Evolutionary conservation across 2,888 invertebrate species (phyloP).

Genomic region (Fabriciana adippe): DNA sequence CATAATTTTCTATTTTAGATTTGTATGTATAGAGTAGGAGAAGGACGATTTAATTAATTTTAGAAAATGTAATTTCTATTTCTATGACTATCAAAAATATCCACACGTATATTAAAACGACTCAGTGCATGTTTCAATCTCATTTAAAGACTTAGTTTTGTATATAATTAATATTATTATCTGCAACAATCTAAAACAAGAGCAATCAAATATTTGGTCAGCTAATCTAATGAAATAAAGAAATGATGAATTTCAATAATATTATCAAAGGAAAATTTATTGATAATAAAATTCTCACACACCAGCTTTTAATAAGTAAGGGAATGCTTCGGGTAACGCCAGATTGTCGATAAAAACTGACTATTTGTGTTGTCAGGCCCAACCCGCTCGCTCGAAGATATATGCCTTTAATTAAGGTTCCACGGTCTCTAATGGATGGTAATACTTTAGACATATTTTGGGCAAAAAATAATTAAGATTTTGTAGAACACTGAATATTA

Average conservation of each 20-base stretch:
- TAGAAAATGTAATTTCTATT: no score
- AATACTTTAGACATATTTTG: slow-evolving; percentile 18
- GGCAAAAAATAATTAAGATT: slow-evolving; percentile 15
- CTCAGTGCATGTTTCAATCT: no score
- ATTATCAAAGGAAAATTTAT: background rate
- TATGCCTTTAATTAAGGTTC: slow-evolving; percentile 31
- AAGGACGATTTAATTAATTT: no score
- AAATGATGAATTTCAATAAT: background rate
- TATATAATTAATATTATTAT: no score
- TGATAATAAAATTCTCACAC: background rate
- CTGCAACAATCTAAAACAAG: no score
- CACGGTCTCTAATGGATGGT: slow-evolving; percentile 9
- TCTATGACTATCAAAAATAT: no score
- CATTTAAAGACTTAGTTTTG: no score
- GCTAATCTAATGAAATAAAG: no score
- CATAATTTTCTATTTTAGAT: background rate
- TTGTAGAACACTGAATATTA: background rate
- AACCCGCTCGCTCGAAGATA: slow-evolving; percentile 27
- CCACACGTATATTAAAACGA: no score
- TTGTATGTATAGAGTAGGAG: no score
- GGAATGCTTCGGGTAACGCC: background rate
- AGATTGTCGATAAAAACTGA: slow-evolving; percentile 24
- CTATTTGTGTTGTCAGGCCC: slow-evolving; percentile 26
- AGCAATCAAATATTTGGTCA: no score
- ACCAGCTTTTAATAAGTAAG: background rate